Percentiles rank a stretch among this genome's conserved stretches.
phyloP scores from a whole-genome alignment of 2,888 invertebrate genomes.

The Dicyrtoma fusca region DNA sequence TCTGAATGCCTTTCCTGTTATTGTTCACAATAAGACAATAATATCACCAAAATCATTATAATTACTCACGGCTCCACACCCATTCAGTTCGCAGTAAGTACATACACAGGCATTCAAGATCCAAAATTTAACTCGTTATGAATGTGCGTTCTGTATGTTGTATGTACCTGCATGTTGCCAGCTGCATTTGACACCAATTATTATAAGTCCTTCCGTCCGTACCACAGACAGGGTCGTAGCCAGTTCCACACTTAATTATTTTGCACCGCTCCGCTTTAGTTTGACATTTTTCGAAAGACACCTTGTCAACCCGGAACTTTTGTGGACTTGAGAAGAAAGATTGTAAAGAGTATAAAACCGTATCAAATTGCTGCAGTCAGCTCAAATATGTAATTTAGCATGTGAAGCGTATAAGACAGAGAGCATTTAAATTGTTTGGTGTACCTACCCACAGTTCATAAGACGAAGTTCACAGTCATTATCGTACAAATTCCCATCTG shows the following conservation, averaged over 20 bases:
- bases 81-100: background rate
- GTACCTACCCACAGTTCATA: conserved; percentile 81
- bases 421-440: too few species aligned
- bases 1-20: conserved; percentile 77
- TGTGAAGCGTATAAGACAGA: too few species aligned
- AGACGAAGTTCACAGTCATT: conserved; percentile 87
- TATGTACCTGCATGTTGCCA: conserved; percentile 84
- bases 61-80: too few species aligned
- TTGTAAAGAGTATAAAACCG: background rate
- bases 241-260: conserved; percentile 65
- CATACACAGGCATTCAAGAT: background rate
- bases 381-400: too few species aligned
- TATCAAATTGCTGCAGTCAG: too few species aligned
- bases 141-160: too few species aligned
- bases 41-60: background rate
- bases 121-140: too few species aligned
- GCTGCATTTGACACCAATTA: conserved; percentile 79
- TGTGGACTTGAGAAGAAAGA: conserved; percentile 55
- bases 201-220: conserved; percentile 84
- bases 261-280: conserved; percentile 74
- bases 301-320: conserved; percentile 60
- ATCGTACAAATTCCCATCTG: conserved; percentile 84
- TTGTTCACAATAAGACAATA: conserved; percentile 30
- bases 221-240: conserved; percentile 74
- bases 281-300: conserved; percentile 80